phyloP scores from a whole-genome alignment of 2,888 invertebrate genomes.

The Troides helena region DNA sequence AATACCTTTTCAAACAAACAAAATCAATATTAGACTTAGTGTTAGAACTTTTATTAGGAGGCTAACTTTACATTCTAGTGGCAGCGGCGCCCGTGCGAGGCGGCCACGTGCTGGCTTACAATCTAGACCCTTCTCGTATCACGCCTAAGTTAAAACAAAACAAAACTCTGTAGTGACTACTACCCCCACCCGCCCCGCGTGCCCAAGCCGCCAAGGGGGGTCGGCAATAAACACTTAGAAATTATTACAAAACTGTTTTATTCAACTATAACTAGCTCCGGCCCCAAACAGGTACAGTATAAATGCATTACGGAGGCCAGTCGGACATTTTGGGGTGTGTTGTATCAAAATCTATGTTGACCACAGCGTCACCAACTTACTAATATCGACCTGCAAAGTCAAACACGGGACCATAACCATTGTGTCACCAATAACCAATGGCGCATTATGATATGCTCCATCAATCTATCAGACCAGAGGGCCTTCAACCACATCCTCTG shows the following conservation, averaged over 20 bases:
- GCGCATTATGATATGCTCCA: conserved; percentile 10
- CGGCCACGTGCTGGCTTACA: conserved; percentile 67
- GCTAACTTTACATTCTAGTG: conserved; percentile 73
- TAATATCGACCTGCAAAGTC: conserved; percentile 81
- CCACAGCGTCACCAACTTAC: conserved; percentile 70
- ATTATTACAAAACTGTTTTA: conserved; percentile 36
- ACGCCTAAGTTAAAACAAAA: conserved; percentile 40
- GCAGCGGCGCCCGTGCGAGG: conserved; percentile 55
- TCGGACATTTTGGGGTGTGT: conserved; percentile 57
- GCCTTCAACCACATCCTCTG: neutral
- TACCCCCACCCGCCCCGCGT: conserved; percentile 4
- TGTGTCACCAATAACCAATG: conserved; percentile 37
- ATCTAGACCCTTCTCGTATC: conserved; percentile 60
- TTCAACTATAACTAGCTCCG: conserved; percentile 42
- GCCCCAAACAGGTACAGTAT: conserved; percentile 57
- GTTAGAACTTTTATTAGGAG: conserved; percentile 71
- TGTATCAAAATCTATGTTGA: conserved; percentile 66
- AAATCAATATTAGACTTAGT: conserved; percentile 84
- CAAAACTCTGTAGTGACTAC: conserved; percentile 39
- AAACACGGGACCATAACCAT: conserved; percentile 72
- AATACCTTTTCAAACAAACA: conserved; percentile 91
- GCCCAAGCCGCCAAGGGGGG: conserved; percentile 29
- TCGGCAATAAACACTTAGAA: conserved; percentile 35
- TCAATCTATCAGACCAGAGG: conserved; percentile 21
- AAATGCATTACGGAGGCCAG: conserved; percentile 66